Evolutionary conservation across 2,113 vertebrate genomes (phyloP), one percentile per base, ranked within the genome.

Genomic region (Dinomys branickii): DNA sequence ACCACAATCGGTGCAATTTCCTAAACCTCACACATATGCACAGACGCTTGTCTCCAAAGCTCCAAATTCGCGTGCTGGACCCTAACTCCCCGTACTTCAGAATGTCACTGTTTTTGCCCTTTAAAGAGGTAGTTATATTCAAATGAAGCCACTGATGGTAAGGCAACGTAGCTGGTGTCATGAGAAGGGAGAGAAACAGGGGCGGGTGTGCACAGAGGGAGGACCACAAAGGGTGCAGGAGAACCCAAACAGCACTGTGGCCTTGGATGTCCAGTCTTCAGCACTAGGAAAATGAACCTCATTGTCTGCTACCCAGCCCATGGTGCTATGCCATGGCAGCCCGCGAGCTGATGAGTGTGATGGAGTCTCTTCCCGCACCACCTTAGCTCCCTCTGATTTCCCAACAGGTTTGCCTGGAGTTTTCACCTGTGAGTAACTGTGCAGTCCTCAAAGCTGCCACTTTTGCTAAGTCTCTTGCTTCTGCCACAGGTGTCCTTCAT

Each of bases 41-140:
- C 7, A 58, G 19, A 6, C 52, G 30, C 9, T 50, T 9, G 33
- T 22, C 47, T 33, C 17, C 16, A 52, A 80, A 54, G 12, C 5
- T 59, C 83, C 56, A 77, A 69, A 56, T 81, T 44, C 59, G 77
- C 8, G 24, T 47, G 56, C 44, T 71, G 24, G 91, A 80, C n/a
- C 17, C 3, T 52, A 78, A 41, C 20, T n/a, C 28, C 14, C 2
- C 38, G 35, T 3, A 52, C 12, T 20, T 88, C 47, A 41, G 83
- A 94, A 44, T 33, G 10, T 73, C 59, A 33, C 28, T 0, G 0
- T 69, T 28, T 26, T 67, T 91, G n/a, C 1, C 67, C 75, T 81
- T 92, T 78, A 52, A 85, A 44, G 61, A 69, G 59, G n/a, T 86
- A 35, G 47, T 35, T 33, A 44, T 56, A 30, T 90, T 81, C 59